Conservation (phyloP, 2,113 vertebrate genomes). For the Opisthocomus hoazin region DNA sequence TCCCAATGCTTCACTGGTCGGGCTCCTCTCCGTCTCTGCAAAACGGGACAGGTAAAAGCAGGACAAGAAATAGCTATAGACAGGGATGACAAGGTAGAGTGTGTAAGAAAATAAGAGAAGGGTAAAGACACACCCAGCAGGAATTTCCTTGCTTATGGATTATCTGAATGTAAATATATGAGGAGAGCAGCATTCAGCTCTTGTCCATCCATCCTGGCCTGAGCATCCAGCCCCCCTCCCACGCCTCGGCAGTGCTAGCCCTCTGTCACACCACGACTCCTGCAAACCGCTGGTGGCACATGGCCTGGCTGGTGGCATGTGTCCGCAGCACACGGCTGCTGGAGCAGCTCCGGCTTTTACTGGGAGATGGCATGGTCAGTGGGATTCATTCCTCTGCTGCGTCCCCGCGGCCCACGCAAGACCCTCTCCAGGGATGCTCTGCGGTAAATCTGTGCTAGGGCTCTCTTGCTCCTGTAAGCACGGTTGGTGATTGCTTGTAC, state of each 20-base stretch:
- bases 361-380: background rate
- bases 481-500: background rate
- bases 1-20: background rate
- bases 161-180: background rate
- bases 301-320: background rate
- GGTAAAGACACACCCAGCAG: background rate
- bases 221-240: background rate
- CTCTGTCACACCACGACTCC: background rate
- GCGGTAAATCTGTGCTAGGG: background rate
- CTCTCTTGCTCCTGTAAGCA: background rate
- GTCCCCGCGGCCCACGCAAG: fast-evolving
- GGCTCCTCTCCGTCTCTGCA: background rate
- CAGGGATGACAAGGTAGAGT: background rate
- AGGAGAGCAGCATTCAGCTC: background rate
- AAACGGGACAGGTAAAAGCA: background rate
- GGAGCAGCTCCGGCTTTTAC: background rate
- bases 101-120: background rate
- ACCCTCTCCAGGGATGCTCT: background rate
- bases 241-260: background rate
- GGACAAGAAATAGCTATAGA: background rate
- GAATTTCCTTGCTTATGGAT: background rate
- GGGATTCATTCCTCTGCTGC: background rate
- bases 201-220: background rate
- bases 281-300: fast-evolving
- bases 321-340: background rate